Conservation (phyloP, 2,888 invertebrate species). For the Frankliniella intonsa region DNA sequence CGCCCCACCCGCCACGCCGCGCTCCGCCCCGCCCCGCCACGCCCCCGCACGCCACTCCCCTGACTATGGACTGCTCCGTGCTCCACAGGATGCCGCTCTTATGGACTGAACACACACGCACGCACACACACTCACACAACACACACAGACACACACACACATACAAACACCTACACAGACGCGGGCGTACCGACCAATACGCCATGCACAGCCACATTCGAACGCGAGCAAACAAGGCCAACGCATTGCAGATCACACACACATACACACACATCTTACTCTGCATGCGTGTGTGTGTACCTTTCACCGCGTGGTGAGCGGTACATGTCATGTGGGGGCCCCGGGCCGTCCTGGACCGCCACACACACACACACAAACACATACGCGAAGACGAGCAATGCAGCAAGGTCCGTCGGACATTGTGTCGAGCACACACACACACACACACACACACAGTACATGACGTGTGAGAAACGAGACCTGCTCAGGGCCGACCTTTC, state of each 20-base stretch:
- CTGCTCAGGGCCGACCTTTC: no score
- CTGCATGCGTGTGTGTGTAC: conserved; percentile 9
- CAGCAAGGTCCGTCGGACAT: neutral
- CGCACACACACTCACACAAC: conserved; percentile 14
- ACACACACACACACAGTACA: neutral
- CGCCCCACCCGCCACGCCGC: neutral
- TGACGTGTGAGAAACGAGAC: no score
- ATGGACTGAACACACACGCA: neutral
- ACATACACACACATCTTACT: neutral
- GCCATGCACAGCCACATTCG: conserved; percentile 7
- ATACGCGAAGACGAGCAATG: neutral
- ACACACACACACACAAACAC: no score
- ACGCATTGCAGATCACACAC: conserved; percentile 4
- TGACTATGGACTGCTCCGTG: neutral
- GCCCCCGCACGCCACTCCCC: neutral
- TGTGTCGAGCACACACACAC: neutral
- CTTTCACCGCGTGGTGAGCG: conserved; percentile 21
- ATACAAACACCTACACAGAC: neutral
- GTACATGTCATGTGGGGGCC: conserved; percentile 7
- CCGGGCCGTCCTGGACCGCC: neutral
- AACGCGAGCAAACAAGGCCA: conserved; percentile 24
- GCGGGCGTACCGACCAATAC: neutral
- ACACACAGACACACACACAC: neutral
- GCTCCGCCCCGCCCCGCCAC: neutral
- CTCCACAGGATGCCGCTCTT: conserved; percentile 9